Base-by-base conservation (phyloP, 1,140 invertebrate genomes). In the Leptinotarsa lineolata region DNA sequence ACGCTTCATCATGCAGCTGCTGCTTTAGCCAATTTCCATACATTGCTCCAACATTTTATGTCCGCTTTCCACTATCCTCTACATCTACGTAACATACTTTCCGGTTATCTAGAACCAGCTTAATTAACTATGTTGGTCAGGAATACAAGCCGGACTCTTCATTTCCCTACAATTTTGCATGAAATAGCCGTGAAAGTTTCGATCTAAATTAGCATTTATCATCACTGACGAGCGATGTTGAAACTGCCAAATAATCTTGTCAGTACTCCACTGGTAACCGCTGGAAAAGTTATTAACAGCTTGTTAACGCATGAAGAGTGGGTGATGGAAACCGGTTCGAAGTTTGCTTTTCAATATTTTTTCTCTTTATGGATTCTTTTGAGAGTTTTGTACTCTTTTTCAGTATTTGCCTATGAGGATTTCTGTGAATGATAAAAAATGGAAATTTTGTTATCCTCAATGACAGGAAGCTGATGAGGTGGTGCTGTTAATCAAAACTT, bases 81-180 rank as follows among this genome's bases (percentile, higher is more conserved):
- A 15, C 48, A 54, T 54, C 48, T 4, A 16, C 13, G 48, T 54
- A 18, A 18, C 30, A 18, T 3, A 54, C 6, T 54, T 54, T 54
- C 48, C 48, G n/a, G 16, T 54, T 4, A 16, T 16, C 48, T 16
- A 13, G 48, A 54, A 12, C 16, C 15, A 15, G 48, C n/a, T n/a
- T 54, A 54, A 54, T 54, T 54, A 54, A 54, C 48, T 54, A 39
- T 39, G 15, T 54, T 54, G 48, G 15, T 54, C 15, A 4, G n/a
- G 15, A 54, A 16, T 54, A 54, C 48, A 54, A 16, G 48, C n/a
- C 48, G 48, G 48, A 5, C 48, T 8, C 48, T 54, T 54, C 48
- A 54, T 54, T 54, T 54, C 48, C 48, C 48, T 18, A 54, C n/a
- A 54, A 54, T 54, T 54, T 54, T 18, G 48, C 48, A 54, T 54